These are phyloP conservation scores for Rambutsinella grinnellia DNA, from an alignment of 2,888 invertebrate genomes.

Conservation along the genomic window DNA sequence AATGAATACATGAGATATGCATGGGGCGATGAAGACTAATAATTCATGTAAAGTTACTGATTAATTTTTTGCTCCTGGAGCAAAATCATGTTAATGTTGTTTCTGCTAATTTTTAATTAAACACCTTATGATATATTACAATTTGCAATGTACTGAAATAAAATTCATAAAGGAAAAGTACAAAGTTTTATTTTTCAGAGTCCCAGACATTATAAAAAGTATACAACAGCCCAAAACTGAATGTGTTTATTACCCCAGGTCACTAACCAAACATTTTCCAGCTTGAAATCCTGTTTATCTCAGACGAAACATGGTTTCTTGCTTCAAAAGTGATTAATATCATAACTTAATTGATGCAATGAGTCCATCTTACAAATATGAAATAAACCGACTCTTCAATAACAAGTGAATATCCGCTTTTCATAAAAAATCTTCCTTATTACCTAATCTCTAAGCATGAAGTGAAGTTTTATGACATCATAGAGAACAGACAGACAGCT, in stretches of 20 bases:
- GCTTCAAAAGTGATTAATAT: background rate
- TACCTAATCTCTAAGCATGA: background rate
- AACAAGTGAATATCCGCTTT: background rate
- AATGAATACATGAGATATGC: too few relatives aligned
- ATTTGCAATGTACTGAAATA: background rate
- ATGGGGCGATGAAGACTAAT: too few relatives aligned
- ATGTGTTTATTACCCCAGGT: constrained; percentile 10
- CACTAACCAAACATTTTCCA: constrained; percentile 10
- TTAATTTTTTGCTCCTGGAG: too few relatives aligned
- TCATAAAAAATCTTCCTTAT: background rate
- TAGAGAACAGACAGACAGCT: background rate
- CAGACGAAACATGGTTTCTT: background rate
- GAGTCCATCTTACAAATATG: background rate
- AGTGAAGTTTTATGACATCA: constrained; percentile 20
- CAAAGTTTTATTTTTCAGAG: background rate
- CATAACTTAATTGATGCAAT: background rate
- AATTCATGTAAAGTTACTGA: too few relatives aligned
- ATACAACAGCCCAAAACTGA: background rate
- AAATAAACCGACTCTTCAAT: background rate
- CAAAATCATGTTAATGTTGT: too few relatives aligned
- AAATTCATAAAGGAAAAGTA: background rate
- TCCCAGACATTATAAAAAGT: background rate
- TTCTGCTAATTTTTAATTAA: too few relatives aligned
- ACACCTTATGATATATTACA: too few relatives aligned
- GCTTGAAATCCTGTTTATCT: background rate